Conservation (phyloP, 2,113 vertebrate genomes). For the Leptobrachium leishanense region DNA sequence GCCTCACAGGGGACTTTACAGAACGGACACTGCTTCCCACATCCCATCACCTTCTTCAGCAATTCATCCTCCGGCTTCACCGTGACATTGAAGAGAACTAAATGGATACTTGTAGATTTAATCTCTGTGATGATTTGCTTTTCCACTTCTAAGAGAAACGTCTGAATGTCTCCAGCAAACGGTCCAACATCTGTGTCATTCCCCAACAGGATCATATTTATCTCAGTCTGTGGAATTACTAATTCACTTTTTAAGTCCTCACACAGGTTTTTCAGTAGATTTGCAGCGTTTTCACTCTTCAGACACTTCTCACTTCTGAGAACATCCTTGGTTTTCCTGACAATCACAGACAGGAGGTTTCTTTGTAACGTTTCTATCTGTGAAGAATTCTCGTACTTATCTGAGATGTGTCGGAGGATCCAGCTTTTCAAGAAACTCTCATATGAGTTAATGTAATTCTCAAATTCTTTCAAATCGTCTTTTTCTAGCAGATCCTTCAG, state of each 20-base stretch:
- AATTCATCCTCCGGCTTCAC: conserved; percentile 38
- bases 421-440: conserved; percentile 50
- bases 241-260: conserved; percentile 32
- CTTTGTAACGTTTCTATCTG: not conserved
- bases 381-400: conserved; percentile 1
- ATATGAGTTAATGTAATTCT: conserved; percentile 35
- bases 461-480: conserved; percentile 14
- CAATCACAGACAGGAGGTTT: conserved; percentile 15
- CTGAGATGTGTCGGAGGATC: conserved; percentile 20
- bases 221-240: conserved; percentile 30
- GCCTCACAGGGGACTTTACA: conserved; percentile 60
- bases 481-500: conserved; percentile 41
- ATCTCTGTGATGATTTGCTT: conserved; percentile 14
- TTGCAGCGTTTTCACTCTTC: not conserved
- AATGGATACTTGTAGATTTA: not conserved
- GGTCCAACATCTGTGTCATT: conserved; percentile 3
- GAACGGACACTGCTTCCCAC: conserved; percentile 54
- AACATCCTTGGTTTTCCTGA: conserved; percentile 1
- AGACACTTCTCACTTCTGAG: not conserved
- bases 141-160: not conserved
- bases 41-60: conserved; percentile 59
- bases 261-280: conserved; percentile 32
- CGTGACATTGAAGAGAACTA: conserved; percentile 11
- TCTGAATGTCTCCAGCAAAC: conserved; percentile 12
- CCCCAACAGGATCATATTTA: conserved; percentile 25